These are phyloP conservation scores for Colossoma macropomum DNA, from an alignment of 2,113 vertebrate species.

Conservation along the genomic window DNA sequence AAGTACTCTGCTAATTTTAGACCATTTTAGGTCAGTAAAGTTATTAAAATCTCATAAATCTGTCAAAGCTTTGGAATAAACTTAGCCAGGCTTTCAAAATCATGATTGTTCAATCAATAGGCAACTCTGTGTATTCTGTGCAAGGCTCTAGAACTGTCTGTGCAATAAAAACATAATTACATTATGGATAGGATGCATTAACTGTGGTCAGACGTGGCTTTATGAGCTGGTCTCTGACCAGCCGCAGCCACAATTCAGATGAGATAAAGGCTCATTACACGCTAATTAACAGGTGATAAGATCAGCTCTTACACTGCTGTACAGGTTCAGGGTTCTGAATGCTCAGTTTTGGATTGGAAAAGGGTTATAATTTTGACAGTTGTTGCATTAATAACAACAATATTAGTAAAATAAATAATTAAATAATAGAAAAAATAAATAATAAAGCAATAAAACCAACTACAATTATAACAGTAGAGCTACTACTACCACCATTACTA, in stretches of 20 bases:
- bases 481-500: neutral
- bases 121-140: neutral
- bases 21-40: neutral
- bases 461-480: neutral
- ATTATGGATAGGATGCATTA: neutral
- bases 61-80: slow-evolving; percentile 13
- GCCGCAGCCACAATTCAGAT: no score
- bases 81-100: neutral
- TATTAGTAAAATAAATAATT: neutral
- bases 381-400: no score
- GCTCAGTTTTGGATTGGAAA: neutral
- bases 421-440: neutral
- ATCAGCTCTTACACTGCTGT: neutral
- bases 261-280: neutral
- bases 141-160: neutral
- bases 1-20: neutral
- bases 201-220: neutral
- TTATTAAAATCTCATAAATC: neutral
- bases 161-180: neutral
- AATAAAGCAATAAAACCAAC: neutral
- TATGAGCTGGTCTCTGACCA: neutral
- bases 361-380: neutral
- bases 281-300: neutral
- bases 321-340: neutral
- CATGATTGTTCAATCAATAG: neutral